Evolutionary conservation across 1,140 invertebrate genomes (phyloP).

Genomic region (Rhizoglyphus robini): DNA sequence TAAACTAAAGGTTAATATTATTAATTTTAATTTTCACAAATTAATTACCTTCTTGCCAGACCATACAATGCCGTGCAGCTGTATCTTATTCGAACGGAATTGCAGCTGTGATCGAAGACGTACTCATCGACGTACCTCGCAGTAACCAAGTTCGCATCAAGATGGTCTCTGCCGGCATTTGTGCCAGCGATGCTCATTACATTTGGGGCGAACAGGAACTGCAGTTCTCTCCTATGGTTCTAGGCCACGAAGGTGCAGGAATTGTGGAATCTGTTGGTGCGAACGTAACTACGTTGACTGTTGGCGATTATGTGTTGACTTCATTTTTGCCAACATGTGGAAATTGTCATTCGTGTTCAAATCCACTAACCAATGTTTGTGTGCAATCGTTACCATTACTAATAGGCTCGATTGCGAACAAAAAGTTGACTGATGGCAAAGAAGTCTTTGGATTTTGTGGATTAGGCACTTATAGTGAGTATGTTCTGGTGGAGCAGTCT

Average conservation of each 20-base stretch:
- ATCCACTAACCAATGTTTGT: neutral
- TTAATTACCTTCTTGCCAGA: neutral
- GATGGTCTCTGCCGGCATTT: conserved; percentile 23
- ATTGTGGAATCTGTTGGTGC: conserved; percentile 12
- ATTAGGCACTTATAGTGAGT: neutral
- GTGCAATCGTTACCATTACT: conserved; percentile 44
- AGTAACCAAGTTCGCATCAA: conserved; percentile 40
- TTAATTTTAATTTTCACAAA: no score
- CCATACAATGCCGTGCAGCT: conserved; percentile 24
- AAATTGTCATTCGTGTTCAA: conserved; percentile 62
- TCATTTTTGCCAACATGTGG: conserved; percentile 88
- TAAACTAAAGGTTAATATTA: no score
- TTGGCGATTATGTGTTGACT: conserved; percentile 75
- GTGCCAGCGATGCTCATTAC: conserved; percentile 21
- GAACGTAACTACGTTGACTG: neutral
- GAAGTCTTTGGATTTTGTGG: neutral
- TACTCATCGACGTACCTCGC: conserved; percentile 41
- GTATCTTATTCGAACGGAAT: conserved; percentile 24
- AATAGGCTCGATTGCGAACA: neutral
- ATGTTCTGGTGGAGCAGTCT: neutral
- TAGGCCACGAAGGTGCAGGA: conserved; percentile 3
- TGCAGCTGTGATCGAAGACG: conserved; percentile 38
- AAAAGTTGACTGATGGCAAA: neutral
- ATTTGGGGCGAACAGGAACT: conserved; percentile 32
- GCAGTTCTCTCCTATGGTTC: neutral